Conservation (phyloP, 2,888 invertebrate genomes). For the Tachina fera region DNA sequence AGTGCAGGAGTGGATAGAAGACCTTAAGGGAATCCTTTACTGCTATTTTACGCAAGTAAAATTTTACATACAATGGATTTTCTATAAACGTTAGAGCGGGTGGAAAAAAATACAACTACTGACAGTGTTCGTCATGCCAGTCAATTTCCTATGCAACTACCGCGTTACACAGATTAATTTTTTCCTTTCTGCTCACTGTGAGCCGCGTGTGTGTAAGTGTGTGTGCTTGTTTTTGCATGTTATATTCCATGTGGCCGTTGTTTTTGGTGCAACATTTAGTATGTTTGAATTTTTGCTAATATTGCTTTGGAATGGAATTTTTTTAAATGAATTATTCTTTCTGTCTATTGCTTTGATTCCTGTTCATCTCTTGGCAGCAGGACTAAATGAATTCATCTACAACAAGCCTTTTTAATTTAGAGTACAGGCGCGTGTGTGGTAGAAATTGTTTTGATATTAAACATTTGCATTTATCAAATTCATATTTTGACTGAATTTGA, state of each 20-base stretch:
- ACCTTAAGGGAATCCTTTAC: constrained; percentile 19
- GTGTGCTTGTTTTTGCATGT: neutral
- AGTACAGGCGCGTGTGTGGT: neutral
- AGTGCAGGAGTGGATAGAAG: constrained; percentile 6
- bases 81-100: neutral
- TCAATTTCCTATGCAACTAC: constrained; percentile 20
- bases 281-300: constrained; percentile 77
- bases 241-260: neutral
- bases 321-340: constrained; percentile 60
- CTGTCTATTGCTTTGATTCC: constrained; percentile 66
- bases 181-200: no score
- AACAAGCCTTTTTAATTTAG: neutral
- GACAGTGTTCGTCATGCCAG: constrained; percentile 61
- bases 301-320: constrained; percentile 78
- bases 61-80: neutral
- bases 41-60: neutral
- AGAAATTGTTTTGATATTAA: constrained; percentile 54
- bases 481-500: constrained; percentile 40
- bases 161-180: neutral
- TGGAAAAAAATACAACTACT: constrained; percentile 1
- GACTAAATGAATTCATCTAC: constrained; percentile 37
- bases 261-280: constrained; percentile 46
- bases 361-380: constrained; percentile 40
- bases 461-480: constrained; percentile 55
- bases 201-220: neutral